phyloP scores from a whole-genome alignment of 2,797 vertebrate species.

The Cyprinodon diabolis region DNA sequence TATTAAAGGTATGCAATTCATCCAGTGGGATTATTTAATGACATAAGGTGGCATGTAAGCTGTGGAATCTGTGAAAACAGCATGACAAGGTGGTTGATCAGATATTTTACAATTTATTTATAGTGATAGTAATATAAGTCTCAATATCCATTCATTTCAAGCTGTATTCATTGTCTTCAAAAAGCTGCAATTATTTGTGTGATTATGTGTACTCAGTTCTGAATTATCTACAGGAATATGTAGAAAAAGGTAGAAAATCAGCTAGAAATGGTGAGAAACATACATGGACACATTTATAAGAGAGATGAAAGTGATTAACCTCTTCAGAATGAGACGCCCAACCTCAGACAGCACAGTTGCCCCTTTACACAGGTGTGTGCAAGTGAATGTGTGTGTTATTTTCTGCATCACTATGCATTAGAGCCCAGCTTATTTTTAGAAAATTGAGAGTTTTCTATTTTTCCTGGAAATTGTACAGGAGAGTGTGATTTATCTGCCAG shows the following conservation, averaged over 20 bases:
- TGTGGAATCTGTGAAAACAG: conserved; percentile 10
- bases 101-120: background rate
- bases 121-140: conserved; percentile 18
- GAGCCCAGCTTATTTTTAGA: conserved; percentile 79
- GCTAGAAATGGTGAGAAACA: conserved; percentile 31
- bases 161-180: conserved; percentile 42
- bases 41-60: background rate
- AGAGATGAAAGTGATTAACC: conserved; percentile 62
- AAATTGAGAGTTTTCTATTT: conserved; percentile 64
- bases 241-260: background rate
- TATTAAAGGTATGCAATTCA: background rate
- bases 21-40: conserved; percentile 3
- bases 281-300: conserved; percentile 53
- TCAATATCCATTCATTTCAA: conserved; percentile 7
- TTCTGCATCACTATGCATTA: conserved; percentile 61
- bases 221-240: conserved; percentile 46
- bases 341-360: conserved; percentile 67
- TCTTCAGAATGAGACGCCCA: conserved; percentile 60
- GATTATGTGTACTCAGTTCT: conserved; percentile 36
- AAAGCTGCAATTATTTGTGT: conserved; percentile 35
- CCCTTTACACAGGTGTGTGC: conserved; percentile 55
- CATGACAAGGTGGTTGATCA: conserved; percentile 17
- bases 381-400: conserved; percentile 45
- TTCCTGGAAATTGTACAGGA: conserved; percentile 71
- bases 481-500: conserved; percentile 66